These are phyloP conservation scores for Emys orbicularis DNA, from an alignment of 2,797 vertebrate species.

Conservation along the genomic window DNA sequence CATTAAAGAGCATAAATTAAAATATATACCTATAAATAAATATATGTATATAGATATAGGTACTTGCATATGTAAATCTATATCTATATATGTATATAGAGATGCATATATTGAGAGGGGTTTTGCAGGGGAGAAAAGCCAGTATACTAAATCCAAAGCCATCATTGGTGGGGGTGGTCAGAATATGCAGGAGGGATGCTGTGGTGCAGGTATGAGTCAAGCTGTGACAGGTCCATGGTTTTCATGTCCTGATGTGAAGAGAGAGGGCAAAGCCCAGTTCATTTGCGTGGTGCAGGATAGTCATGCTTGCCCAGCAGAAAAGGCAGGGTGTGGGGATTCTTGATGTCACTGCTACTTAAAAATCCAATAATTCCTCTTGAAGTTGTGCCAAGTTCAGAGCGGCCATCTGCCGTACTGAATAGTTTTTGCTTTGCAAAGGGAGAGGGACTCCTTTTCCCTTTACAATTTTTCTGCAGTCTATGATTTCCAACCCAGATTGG, in stretches of 20 bases:
- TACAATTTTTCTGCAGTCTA: rapidly evolving
- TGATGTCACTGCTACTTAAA: not conserved
- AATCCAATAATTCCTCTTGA: not conserved
- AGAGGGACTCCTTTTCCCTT: not conserved
- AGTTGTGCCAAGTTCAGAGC: not conserved
- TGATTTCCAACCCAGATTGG: not conserved
- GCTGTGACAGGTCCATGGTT: not conserved
- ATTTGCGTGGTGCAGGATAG: not conserved
- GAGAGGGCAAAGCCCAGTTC: not conserved
- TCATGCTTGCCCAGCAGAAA: not conserved
- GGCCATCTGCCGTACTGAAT: not conserved
- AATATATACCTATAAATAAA: constrained; percentile 76
- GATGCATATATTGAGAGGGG: constrained; percentile 63
- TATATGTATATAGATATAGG: constrained; percentile 81
- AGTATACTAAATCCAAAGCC: constrained; percentile 72
- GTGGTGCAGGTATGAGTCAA: not conserved
- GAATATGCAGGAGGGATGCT: not conserved
- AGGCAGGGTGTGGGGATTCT: not conserved
- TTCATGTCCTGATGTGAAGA: rapidly evolving
- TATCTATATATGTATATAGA: constrained; percentile 79
- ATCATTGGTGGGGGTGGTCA: not conserved
- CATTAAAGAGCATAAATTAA: constrained; percentile 78
- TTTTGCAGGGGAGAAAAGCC: constrained; percentile 73
- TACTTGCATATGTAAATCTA: constrained; percentile 78
- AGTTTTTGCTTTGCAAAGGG: not conserved